These are phyloP conservation scores for Venturia canescens DNA, from an alignment of 1,140 invertebrate genomes.

Conservation along the genomic window DNA sequence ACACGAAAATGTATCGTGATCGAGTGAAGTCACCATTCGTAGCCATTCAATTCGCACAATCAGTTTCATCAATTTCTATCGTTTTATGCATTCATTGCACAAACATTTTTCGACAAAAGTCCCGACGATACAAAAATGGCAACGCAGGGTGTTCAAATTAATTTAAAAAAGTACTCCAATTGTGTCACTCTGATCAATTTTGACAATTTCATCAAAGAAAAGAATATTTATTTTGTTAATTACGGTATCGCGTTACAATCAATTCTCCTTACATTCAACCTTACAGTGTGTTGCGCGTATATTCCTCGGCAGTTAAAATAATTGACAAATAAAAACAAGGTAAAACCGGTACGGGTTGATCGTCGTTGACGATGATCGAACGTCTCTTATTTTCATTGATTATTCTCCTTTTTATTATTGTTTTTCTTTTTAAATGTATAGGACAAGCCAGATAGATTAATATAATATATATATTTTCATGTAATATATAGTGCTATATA, in stretches of 20 bases:
- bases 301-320: conserved; percentile 22
- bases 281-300: conserved; percentile 51
- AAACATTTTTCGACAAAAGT: no score
- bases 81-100: no score
- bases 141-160: neutral
- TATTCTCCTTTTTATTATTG: neutral
- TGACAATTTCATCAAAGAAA: conserved; percentile 64
- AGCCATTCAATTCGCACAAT: no score
- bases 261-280: conserved; percentile 58
- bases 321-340: conserved; percentile 11
- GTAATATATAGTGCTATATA: conserved; percentile 34
- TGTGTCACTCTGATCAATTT: neutral
- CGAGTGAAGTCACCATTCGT: no score
- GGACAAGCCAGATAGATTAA: conserved; percentile 30
- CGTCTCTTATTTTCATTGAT: neutral
- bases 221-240: conserved; percentile 68
- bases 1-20: no score
- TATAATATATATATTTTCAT: conserved; percentile 31
- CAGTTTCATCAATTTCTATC: no score
- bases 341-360: conserved; percentile 2
- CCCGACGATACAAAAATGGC: no score
- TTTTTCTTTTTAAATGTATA: neutral
- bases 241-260: conserved; percentile 65
- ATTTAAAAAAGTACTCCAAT: neutral
- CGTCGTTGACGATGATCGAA: conserved; percentile 33